Evolutionary conservation across 2,888 invertebrate genomes (phyloP), one percentile per base, ranked within the genome.

Genomic region (Drosophila dives): DNA sequence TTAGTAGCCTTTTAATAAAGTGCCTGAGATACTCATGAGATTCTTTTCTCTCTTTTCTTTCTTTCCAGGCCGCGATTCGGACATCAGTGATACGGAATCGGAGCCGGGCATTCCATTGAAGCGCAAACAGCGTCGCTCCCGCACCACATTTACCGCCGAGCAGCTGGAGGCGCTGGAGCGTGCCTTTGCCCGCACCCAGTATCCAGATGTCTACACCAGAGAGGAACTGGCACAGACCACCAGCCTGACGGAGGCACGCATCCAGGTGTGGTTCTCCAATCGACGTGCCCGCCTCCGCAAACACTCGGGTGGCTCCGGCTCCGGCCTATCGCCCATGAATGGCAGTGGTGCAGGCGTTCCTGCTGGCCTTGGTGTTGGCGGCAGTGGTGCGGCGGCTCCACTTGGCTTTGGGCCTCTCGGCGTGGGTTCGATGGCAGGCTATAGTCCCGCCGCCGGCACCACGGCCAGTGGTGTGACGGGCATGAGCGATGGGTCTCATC

Each of bases 251-350:
- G 99, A 99, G 94, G 98, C 98, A 20, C 95, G 98, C 89, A 98
- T 99, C 76, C 98, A 98, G 94, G 98, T 99, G 33, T 99, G 99
- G 99, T 99, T 99, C 94, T 98, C 98, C 80, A 99, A 99, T 94
- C 94, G 99, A 86, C 95, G 99, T 83, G 99, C 99, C 1, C 95
- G 99, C 45, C 95, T 98, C 76, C 95, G 99, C 72, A 99, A 99
- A 91, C 98, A 98, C 55, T 91, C 92, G 0, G 93, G 93, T 7
- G 89, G 92, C n/a, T 90, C 91, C 0, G 83, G 90, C 8, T 82
- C 90, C 0, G 91, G 91, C 0, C 67, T 91, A 1, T 86, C 91
- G 15, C 90, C 91, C 10, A 90, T 91, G 89, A 91, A 89, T 38
- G 75, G 84, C 42, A 71, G 79, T 20, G 72, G 82, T 11, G 67